Evolutionary conservation across 2,113 vertebrate species (phyloP).

Genomic region (Pomatorhinus ruficollis): DNA sequence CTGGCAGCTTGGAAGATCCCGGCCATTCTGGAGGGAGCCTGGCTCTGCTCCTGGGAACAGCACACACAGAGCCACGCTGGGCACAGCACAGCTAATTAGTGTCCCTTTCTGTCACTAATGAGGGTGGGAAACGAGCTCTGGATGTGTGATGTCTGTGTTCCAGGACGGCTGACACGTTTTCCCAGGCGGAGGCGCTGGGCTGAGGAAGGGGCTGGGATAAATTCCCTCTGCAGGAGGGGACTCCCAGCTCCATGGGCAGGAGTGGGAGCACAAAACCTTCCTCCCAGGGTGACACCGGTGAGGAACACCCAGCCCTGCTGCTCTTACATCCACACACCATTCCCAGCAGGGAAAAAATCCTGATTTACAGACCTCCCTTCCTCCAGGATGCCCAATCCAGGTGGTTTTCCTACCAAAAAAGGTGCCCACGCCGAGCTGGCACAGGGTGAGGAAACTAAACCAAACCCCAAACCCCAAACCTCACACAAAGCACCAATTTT

Average conservation of each 20-base stretch:
- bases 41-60: not conserved
- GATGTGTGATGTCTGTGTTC: not conserved
- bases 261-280: not conserved
- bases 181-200: not conserved
- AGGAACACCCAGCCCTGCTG: not conserved
- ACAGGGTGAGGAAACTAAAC: not conserved
- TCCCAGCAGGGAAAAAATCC: not conserved
- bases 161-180: rapidly evolving
- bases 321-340: not conserved
- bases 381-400: not conserved
- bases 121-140: not conserved
- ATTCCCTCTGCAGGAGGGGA: not conserved
- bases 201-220: not conserved
- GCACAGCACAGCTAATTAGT: constrained; percentile 19
- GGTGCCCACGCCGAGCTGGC: not conserved
- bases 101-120: not conserved
- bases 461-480: not conserved
- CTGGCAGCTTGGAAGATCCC: not conserved
- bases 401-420: not conserved
- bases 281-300: not conserved
- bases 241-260: rapidly evolving
- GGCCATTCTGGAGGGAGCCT: not conserved
- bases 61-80: not conserved
- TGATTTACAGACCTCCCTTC: not conserved
- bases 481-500: not conserved